Base-by-base conservation (phyloP, 2,888 invertebrate species). In the Amaurobius ferox region DNA sequence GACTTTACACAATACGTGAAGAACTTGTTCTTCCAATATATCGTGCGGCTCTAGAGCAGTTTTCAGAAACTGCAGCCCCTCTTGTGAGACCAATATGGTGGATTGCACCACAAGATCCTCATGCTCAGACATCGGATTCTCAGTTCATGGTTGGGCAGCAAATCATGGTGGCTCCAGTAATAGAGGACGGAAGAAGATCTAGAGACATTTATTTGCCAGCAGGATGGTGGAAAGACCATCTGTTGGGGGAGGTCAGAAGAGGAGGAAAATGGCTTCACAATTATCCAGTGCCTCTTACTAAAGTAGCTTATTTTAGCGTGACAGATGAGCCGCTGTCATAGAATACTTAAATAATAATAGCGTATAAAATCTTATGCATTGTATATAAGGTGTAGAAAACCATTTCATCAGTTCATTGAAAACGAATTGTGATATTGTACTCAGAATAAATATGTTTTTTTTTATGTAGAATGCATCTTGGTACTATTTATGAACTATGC, bases 241-340 rank as follows among this genome's bases (percentile, higher is more conserved):
- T 96, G 89, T 96, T 96, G 90, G 95, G 95, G 0, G 96, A 96
- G 29, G 93, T 95, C 55, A 93, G 96, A 40, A 97, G 97, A 90
- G 97, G 97, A 0, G 96, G 95, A 89, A 94, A 97, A 87, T 97
- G 97, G 97, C 95, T 97, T 90, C 96, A 97, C 90, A 95, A 95
- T 90, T 97, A 97, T 83, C 88, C 87, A 13, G 88, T 89, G 1
- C 86, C 87, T 9, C 76, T 89, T 19, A 80, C 87, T 23, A 88
- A 89, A 74, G 85, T 89, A 23, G 89, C 89, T 1, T 89, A 89
- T 79, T 89, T 89, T 77, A 88, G 87, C 62, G 68, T 88, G 23
- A 86, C 87, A 6, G 48, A 76, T 11, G 88, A 87, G 68, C 87
- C 87, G 1, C 16, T 74, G 3, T 78, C 32, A 0, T 48, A 55